phyloP scores from a whole-genome alignment of 2,797 vertebrate genomes.

The Argyrosomus regius region DNA sequence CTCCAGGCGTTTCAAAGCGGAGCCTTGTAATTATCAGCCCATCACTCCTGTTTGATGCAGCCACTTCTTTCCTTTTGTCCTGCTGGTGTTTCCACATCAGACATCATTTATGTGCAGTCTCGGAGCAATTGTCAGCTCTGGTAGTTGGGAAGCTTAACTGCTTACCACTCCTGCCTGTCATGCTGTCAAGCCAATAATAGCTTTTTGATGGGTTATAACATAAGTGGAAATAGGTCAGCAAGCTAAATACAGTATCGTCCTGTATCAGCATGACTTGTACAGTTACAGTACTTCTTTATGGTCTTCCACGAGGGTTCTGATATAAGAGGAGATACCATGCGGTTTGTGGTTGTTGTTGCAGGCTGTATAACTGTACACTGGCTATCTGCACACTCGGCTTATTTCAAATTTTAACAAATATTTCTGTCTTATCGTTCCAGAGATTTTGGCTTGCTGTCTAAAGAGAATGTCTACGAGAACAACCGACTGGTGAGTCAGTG shows the following conservation, averaged over 20 bases:
- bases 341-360: constrained; percentile 10
- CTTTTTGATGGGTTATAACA: constrained; percentile 55
- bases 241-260: constrained; percentile 27
- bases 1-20: constrained; percentile 59
- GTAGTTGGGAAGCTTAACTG: constrained; percentile 19
- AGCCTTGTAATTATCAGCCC: constrained; percentile 75
- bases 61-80: constrained; percentile 56
- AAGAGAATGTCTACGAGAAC: constrained; percentile 97
- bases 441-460: constrained; percentile 94
- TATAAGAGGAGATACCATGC: neutral
- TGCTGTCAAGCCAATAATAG: constrained; percentile 58
- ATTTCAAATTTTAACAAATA: neutral
- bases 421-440: constrained; percentile 79
- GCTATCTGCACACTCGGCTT: neutral
- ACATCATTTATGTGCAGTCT: constrained; percentile 26
- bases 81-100: constrained; percentile 30
- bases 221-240: constrained; percentile 44
- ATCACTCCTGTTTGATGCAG: constrained; percentile 44
- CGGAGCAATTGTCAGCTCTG: constrained; percentile 13
- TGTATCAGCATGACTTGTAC: constrained; percentile 5
- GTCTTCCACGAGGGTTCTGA: neutral
- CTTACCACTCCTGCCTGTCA: constrained; percentile 15
- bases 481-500: constrained; percentile 93
- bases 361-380: neutral
- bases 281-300: constrained; percentile 6